Evolutionary conservation across 2,888 invertebrate genomes (phyloP), one percentile per base, ranked within the genome.

Genomic region (Archips xylosteana): DNA sequence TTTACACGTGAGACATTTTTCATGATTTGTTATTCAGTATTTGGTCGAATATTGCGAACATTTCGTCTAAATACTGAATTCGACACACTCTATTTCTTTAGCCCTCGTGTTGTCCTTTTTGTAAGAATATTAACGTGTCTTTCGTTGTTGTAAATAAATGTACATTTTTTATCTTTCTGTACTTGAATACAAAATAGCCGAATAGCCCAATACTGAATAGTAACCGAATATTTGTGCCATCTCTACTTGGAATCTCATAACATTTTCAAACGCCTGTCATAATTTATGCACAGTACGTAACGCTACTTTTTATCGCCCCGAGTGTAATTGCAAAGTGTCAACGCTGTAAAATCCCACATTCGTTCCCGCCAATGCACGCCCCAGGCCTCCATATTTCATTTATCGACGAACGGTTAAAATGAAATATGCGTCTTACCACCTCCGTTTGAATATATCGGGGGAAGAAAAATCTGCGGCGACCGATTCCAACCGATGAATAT

Each of bases 351-450:
- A 76, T 74, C 74, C 70, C 42, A 73, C 75, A 74, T 75, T 76
- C 70, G 77, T 82, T 80, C 80, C 80, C 76, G 75, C 77, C 64
- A 76, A 51, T 65, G 75, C 75, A 71, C 75, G 71, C 65, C 75
- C 72, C 76, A 74, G 78, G 70, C 72, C 75, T 78, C 81, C 83
- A 85, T 91, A 89, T 87, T 86, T 90, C 89, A 89, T 80, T 75
- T 89, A 90, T 90, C 90, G 89, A 88, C 88, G 87, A 81, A 79
- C 85, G 83, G 86, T 84, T 82, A 83, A 87, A 85, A 89, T 89
- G 89, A 90, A 89, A 90, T 89, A 89, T 89, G 85, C 84, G 83
- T 81, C 83, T 77, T 78, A 77, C 82, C 82, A 83, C 83, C 85
- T 81, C 81, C 84, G 83, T 86, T 84, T 87, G 87, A 87, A 88